Conservation (phyloP, 92 coral and sea anemone species). For the Zoanthus solanderi region DNA sequence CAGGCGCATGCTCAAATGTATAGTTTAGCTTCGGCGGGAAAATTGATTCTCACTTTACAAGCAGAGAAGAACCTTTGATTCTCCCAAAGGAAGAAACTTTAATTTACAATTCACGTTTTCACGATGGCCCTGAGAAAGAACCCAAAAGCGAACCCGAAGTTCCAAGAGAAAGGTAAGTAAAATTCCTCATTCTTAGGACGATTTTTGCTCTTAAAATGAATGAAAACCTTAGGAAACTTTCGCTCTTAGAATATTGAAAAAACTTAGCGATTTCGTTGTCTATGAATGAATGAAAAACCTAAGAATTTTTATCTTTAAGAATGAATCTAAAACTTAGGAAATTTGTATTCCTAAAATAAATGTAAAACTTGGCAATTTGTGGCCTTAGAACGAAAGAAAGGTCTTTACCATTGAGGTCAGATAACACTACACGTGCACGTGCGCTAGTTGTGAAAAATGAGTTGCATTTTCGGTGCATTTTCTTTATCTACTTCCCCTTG, state of each 20-base stretch:
- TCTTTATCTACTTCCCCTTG: neutral
- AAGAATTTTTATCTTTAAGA: conserved; percentile 3
- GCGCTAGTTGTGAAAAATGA: neutral
- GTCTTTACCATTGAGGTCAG: conserved; percentile 3
- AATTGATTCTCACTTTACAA: neutral
- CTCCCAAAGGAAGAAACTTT: too few species aligned
- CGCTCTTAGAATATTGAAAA: neutral
- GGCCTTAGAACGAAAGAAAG: conserved; percentile 2
- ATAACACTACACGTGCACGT: neutral
- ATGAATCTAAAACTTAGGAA: neutral
- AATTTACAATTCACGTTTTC: neutral
- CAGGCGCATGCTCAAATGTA: neutral
- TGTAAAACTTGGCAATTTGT: conserved; percentile 2
- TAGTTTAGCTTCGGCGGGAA: conserved; percentile 19
- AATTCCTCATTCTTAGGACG: neutral
- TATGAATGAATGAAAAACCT: conserved; percentile 10
- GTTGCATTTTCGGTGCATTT: neutral
- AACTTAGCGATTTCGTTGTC: neutral
- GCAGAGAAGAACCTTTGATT: too few species aligned
- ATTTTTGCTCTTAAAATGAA: conserved; percentile 10
- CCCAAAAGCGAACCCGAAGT: conserved; percentile 22
- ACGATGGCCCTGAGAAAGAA: conserved; percentile 6
- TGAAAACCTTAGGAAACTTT: neutral
- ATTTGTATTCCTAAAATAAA: neutral
- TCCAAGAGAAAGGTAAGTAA: conserved; percentile 19